These are phyloP conservation scores for Calonectris borealis DNA, from an alignment of 2,113 vertebrate species.

Conservation along the genomic window DNA sequence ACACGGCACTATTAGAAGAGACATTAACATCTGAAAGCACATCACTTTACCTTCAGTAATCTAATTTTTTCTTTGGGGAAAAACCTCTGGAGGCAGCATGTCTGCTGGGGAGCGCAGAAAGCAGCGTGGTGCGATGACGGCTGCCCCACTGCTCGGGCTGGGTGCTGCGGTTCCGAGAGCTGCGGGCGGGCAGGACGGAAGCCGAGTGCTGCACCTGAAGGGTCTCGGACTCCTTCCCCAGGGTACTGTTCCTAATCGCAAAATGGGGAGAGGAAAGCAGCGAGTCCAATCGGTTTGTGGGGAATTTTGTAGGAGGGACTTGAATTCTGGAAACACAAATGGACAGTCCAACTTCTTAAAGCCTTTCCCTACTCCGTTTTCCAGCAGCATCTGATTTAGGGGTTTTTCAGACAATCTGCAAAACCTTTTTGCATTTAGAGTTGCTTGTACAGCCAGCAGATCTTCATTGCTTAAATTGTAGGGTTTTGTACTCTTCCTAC, in stretches of 20 bases:
- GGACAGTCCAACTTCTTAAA: not conserved
- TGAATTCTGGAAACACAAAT: not conserved
- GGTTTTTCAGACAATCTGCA: not conserved
- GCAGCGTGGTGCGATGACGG: not conserved
- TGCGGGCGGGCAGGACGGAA: not conserved
- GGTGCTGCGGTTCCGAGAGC: not conserved
- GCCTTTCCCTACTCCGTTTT: not conserved
- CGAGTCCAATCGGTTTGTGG: not conserved
- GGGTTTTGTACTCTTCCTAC: not conserved
- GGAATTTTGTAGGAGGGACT: not conserved
- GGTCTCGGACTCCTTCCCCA: not conserved
- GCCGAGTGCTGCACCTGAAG: not conserved
- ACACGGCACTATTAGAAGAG: slow-evolving; percentile 26
- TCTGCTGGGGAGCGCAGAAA: not conserved
- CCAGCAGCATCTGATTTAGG: not conserved
- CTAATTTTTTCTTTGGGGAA: not conserved
- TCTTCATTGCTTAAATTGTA: not conserved
- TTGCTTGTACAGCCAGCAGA: not conserved
- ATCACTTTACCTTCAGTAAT: slow-evolving; percentile 1
- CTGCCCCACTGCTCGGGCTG: not conserved
- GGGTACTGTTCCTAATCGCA: not conserved
- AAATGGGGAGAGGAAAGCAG: not conserved
- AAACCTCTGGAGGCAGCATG: not conserved
- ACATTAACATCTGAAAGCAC: slow-evolving; percentile 20
- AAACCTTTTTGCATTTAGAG: not conserved